A percentile compares a stretch with the other conserved stretches of the same genome.
Evolutionary conservation across 2,888 invertebrate genomes (phyloP).

Genomic region (Ametastegia equiseti): DNA sequence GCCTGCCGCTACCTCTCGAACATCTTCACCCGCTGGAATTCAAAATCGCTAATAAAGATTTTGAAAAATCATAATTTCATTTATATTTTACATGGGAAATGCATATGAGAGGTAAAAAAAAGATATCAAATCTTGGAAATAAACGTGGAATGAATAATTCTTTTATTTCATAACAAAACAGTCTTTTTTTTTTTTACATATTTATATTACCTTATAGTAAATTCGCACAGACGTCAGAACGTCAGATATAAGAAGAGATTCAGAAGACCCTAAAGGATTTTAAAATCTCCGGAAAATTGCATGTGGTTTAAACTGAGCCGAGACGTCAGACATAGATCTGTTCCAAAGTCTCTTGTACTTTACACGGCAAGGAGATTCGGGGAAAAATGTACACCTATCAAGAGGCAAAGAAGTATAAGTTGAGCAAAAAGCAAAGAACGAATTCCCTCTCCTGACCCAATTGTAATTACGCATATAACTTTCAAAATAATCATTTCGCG

Average conservation of each 20-base stretch:
- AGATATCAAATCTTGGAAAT: neutral
- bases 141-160: neutral
- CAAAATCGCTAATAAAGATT: neutral
- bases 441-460: too few relatives aligned
- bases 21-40: neutral
- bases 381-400: too few relatives aligned
- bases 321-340: too few relatives aligned
- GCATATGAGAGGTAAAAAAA: neutral
- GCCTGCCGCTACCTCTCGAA: conserved; percentile 14
- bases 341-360: too few relatives aligned
- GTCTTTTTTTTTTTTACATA: neutral
- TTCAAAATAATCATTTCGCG: neutral
- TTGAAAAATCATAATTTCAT: too few relatives aligned
- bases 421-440: too few relatives aligned
- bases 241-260: neutral
- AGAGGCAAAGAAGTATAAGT: too few relatives aligned
- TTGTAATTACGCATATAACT: too few relatives aligned
- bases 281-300: too few relatives aligned
- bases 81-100: neutral
- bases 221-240: neutral
- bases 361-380: too few relatives aligned
- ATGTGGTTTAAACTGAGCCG: too few relatives aligned
- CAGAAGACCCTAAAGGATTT: too few relatives aligned
- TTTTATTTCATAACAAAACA: neutral
- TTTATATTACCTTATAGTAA: neutral